phyloP scores from a whole-genome alignment of 2,888 invertebrate species.

The Teleiodes luculella region DNA sequence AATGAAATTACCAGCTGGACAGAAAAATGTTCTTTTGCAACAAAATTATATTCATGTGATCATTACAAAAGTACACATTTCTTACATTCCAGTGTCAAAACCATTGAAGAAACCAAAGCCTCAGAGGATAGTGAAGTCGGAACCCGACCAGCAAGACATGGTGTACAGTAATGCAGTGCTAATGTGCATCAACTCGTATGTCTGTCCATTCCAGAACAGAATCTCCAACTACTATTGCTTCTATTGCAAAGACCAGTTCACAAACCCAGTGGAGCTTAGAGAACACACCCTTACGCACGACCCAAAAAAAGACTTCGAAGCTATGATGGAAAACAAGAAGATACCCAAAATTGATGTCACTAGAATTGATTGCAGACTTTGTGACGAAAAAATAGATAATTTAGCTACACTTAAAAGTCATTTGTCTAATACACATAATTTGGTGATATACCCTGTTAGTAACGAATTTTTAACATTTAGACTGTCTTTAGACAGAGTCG shows the following conservation, averaged over 20 bases:
- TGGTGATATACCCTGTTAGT: slow-evolving; percentile 39
- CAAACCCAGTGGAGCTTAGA: slow-evolving; percentile 55
- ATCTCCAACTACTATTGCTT: slow-evolving; percentile 67
- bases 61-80: too few relatives aligned
- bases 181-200: slow-evolving; percentile 56
- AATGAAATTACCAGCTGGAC: too few relatives aligned
- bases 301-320: slow-evolving; percentile 48
- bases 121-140: slow-evolving; percentile 24
- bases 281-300: slow-evolving; percentile 59
- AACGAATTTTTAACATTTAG: slow-evolving; percentile 64
- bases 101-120: slow-evolving; percentile 24
- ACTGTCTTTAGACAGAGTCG: slow-evolving; percentile 48
- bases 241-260: slow-evolving; percentile 66
- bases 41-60: too few relatives aligned
- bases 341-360: slow-evolving; percentile 67
- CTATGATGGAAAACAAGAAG: slow-evolving; percentile 57
- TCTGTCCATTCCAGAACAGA: slow-evolving; percentile 60
- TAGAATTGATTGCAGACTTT: slow-evolving; percentile 50
- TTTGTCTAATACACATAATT: slow-evolving; percentile 42
- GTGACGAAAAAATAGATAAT: slow-evolving; percentile 33
- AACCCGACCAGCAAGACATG: slow-evolving; percentile 51
- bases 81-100: slow-evolving; percentile 23
- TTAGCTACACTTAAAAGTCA: slow-evolving; percentile 51
- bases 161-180: slow-evolving; percentile 50
- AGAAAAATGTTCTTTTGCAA: too few relatives aligned